Evolutionary conservation across 1,140 invertebrate genomes (phyloP).

Genomic region (Bombyx mandarina): DNA sequence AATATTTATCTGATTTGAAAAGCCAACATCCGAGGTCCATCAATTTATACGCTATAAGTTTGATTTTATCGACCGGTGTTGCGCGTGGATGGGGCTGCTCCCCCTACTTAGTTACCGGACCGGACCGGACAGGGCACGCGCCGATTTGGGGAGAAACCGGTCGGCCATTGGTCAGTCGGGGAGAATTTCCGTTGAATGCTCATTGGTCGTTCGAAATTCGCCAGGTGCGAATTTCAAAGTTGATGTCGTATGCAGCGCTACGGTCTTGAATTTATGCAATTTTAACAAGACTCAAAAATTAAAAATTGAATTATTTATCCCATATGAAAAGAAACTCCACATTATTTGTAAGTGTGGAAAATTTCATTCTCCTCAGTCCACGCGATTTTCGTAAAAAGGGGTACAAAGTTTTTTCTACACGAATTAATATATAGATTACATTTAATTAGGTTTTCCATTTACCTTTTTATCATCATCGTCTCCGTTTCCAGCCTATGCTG

Average conservation of each 20-base stretch:
- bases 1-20: constrained; percentile 32
- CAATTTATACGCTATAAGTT: constrained; percentile 34
- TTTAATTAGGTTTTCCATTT: no score
- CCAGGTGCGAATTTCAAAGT: constrained; percentile 36
- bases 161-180: constrained; percentile 46
- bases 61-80: constrained; percentile 5
- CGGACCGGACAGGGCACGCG: constrained; percentile 25
- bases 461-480: no score
- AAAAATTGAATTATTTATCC: no score
- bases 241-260: background rate
- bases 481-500: no score
- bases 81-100: constrained; percentile 9
- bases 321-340: no score
- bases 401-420: no score
- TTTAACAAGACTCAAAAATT: no score
- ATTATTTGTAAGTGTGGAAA: no score
- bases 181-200: constrained; percentile 6
- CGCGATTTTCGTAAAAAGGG: no score
- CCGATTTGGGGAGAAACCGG: constrained; percentile 29
- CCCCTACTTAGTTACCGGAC: constrained; percentile 5
- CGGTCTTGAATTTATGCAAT: no score
- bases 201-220: constrained; percentile 30
- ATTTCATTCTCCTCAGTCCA: no score
- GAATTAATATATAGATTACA: no score
- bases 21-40: constrained; percentile 58